phyloP scores from a whole-genome alignment of 2,888 invertebrate species.

The Drosophila putrida region DNA sequence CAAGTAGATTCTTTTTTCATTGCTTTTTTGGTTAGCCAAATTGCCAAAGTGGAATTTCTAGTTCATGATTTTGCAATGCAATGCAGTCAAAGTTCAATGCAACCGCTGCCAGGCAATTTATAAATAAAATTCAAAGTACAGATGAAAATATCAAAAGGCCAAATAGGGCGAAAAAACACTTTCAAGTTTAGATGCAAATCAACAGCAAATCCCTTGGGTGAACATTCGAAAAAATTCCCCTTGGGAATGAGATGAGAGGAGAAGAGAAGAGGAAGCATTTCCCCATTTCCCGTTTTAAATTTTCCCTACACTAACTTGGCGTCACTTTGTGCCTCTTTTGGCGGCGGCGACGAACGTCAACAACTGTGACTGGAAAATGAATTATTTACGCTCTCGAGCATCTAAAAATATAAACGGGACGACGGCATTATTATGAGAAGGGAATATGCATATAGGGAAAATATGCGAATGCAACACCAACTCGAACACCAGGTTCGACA shows the following conservation, averaged over 20 bases:
- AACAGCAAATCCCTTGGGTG: slow-evolving; percentile 28
- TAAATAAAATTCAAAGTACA: slow-evolving; percentile 25
- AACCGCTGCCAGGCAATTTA: slow-evolving; percentile 28
- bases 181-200: slow-evolving; percentile 67
- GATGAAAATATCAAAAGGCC: slow-evolving; percentile 54
- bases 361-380: slow-evolving; percentile 82
- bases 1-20: slow-evolving; percentile 20
- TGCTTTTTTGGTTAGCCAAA: slow-evolving; percentile 32
- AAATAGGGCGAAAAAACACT: slow-evolving; percentile 63
- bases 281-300: slow-evolving; percentile 36
- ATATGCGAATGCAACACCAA: slow-evolving; percentile 39
- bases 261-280: slow-evolving; percentile 36
- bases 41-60: slow-evolving; percentile 72
- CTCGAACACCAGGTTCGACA: slow-evolving; percentile 52
- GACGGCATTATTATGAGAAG: slow-evolving; percentile 31
- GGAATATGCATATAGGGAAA: slow-evolving; percentile 15
- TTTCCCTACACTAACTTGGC: slow-evolving; percentile 28
- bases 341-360: slow-evolving; percentile 69
- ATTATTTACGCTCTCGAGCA: slow-evolving; percentile 76
- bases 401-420: slow-evolving; percentile 69
- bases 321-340: slow-evolving; percentile 49
- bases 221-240: slow-evolving; percentile 50
- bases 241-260: slow-evolving; percentile 31
- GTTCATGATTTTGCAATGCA: slow-evolving; percentile 62
- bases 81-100: slow-evolving; percentile 69